Base-by-base conservation (phyloP, 2,113 vertebrate genomes). In the Phalacrocorax pelagicus region DNA sequence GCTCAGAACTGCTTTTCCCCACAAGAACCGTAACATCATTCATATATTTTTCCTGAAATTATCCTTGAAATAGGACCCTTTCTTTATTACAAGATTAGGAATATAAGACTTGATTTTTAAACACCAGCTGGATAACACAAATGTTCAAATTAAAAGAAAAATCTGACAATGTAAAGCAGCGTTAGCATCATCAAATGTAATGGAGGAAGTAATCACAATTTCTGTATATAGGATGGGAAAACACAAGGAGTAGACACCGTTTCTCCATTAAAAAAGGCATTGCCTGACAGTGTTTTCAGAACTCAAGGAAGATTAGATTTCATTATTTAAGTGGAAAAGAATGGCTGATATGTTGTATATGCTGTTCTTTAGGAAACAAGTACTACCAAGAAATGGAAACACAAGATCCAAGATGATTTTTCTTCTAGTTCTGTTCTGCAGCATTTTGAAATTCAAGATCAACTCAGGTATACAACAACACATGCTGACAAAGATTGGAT, bases 141-240 rank as follows among this genome's bases (percentile, higher is more conserved):
- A 65, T 42, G 19, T 57, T 52, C 40, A 57, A 47, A 42, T 61
- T 44, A 36, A 54, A 63, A 77, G 32, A 78, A 92, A 77, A 80
- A 29, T 29, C 19, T 51, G 47, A 14, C 12, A 66, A 52, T 13
- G n/a, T 40, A 36, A 88, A 94, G 13, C 13, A 69, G 24, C 0
- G 1, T 38, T 38, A 44, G 9, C 0, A 0, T 58, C 18, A 40
- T 29, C 47, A 87, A 62, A 54, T 36, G 9, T 4, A 79, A 38
- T 16, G 21, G 44, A 78, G 15, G 17, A 81, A 62, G 6, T 79
- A 61, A 82, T 19, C 57, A 52, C 15, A 36, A 19, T 75, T 63
- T 24, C 52, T 67, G 5, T 51, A 24, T 55, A 69, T 69, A 16
- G 14, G 12, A 42, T 22, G 8, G 10, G 5, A 55, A 86, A 42